phyloP scores from a whole-genome alignment of 2,113 vertebrate species.

The Ascaphus truei region DNA sequence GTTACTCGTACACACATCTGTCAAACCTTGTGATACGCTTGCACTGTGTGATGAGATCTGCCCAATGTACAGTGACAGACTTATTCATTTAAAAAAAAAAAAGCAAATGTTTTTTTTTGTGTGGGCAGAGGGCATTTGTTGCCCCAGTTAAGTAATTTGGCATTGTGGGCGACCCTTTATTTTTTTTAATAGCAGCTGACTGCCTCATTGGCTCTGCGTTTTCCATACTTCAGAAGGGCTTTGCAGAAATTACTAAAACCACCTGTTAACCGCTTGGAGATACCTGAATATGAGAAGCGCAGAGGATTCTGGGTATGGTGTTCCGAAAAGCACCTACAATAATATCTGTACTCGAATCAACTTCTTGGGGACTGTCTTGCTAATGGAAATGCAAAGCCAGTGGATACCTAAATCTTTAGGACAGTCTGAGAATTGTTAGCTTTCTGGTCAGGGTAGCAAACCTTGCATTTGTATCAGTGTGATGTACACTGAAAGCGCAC shows the following conservation, averaged over 20 bases:
- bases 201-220: neutral
- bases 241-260: neutral
- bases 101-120: no score
- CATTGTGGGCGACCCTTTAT: no score
- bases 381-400: neutral
- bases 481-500: neutral
- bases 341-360: no score
- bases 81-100: no score
- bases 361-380: neutral
- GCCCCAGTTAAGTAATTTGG: no score
- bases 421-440: neutral
- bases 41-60: slow-evolving; percentile 29
- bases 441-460: neutral
- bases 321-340: no score
- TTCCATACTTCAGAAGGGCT: neutral
- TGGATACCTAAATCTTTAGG: neutral
- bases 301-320: neutral
- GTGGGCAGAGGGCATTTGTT: no score
- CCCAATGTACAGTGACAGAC: neutral
- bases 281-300: neutral
- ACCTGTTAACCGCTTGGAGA: neutral
- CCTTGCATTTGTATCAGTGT: neutral
- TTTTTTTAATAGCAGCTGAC: neutral
- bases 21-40: slow-evolving; percentile 46
- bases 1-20: slow-evolving; percentile 34